Percentiles rank a stretch among this genome's conserved stretches.
These are phyloP conservation scores for Tetragonisca angustula DNA, from an alignment of 2,888 invertebrate genomes.

Conservation along the genomic window DNA sequence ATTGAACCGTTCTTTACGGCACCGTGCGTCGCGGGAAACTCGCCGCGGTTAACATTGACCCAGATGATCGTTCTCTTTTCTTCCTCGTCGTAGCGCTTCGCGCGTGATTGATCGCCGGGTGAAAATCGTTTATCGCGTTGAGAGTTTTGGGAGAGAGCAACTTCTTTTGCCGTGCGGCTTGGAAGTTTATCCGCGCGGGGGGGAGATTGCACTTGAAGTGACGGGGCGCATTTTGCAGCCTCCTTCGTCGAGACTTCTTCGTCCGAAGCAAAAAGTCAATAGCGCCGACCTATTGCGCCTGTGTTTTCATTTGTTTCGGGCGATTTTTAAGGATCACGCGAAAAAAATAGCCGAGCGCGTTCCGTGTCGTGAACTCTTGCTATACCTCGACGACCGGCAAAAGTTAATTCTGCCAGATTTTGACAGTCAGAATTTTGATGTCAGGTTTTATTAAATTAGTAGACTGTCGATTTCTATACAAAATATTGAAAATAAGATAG, in stretches of 20 bases:
- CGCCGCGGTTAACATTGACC: constrained; percentile 12
- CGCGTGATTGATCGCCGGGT: background rate
- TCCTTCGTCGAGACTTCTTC: constrained; percentile 19
- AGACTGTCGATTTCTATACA: too few species aligned
- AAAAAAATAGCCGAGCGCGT: background rate
- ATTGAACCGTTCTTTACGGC: background rate
- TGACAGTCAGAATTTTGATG: background rate
- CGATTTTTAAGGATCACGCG: background rate
- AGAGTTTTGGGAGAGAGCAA: background rate
- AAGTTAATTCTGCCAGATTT: background rate
- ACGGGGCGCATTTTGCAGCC: constrained; percentile 21
- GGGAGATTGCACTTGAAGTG: background rate
- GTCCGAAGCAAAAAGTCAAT: constrained; percentile 5
- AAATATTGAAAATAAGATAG: too few species aligned
- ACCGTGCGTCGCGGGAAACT: background rate
- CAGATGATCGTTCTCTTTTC: constrained; percentile 4
- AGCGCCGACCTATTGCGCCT: constrained; percentile 4
- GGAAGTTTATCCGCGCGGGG: background rate
- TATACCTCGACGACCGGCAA: background rate
- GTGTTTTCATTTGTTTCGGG: background rate
- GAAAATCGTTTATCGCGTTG: background rate
- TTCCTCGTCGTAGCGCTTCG: background rate
- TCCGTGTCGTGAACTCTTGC: background rate
- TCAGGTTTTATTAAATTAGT: too few species aligned
- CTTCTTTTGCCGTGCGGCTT: background rate